phyloP scores from a whole-genome alignment of 2,797 vertebrate genomes.

The Arrhamphus sclerolepis region DNA sequence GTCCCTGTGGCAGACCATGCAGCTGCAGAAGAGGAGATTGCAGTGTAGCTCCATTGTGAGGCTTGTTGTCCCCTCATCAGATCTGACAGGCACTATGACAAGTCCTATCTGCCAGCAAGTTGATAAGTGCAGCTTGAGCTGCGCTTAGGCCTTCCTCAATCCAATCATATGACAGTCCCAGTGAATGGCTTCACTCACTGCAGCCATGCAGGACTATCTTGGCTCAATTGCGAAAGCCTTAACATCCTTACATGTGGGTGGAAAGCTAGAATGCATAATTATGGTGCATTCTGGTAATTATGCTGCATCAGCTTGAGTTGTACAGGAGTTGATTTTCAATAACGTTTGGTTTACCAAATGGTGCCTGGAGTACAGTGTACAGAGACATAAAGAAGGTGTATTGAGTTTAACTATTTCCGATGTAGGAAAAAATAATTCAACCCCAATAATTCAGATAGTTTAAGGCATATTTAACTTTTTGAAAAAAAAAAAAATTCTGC shows the following conservation, averaged over 20 bases:
- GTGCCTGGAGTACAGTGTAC: slow-evolving; percentile 9
- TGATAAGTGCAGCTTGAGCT: slow-evolving; percentile 79
- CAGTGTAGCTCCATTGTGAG: slow-evolving; percentile 81
- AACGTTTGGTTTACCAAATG: slow-evolving; percentile 26
- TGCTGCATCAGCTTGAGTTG: slow-evolving; percentile 37
- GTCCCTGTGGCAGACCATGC: slow-evolving; percentile 71
- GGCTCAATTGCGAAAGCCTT: slow-evolving; percentile 53
- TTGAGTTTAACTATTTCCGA: no score
- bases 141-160: slow-evolving; percentile 80
- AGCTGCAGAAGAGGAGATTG: slow-evolving; percentile 78
- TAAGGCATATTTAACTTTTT: no score
- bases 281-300: slow-evolving; percentile 39
- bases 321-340: slow-evolving; percentile 38
- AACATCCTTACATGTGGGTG: slow-evolving; percentile 41
- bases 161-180: slow-evolving; percentile 76
- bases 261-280: slow-evolving; percentile 57
- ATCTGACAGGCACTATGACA: slow-evolving; percentile 83
- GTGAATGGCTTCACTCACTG: slow-evolving; percentile 57
- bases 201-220: slow-evolving; percentile 49
- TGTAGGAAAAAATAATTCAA: no score
- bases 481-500: no score
- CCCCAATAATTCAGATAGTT: no score
- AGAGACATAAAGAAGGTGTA: neutral
- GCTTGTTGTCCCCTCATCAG: slow-evolving; percentile 76
- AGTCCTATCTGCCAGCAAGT: slow-evolving; percentile 79